Evolutionary conservation across 2,797 vertebrate genomes (phyloP), one percentile per base, ranked within the genome.

Genomic region (Squalus acanthias): DNA sequence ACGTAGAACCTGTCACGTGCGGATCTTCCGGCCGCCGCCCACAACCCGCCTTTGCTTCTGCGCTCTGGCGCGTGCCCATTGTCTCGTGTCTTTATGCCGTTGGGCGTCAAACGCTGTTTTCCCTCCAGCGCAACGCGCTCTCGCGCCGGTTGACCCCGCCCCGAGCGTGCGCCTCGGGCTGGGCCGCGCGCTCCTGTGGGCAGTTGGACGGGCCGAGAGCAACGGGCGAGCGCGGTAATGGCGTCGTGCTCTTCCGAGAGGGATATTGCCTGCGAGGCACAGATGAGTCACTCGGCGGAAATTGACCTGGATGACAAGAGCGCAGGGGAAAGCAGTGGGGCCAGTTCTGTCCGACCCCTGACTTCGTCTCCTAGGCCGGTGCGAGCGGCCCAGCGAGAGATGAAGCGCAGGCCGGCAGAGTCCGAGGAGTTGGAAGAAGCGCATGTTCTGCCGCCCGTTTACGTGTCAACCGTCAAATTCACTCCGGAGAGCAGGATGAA

Each of bases 401-500:
- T 91, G 29, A 96, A 96, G 1, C 39, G 96, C 67, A 63, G 96
- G 79, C 96, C 96, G 96, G 96, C 46, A 24, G 69, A 95, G 26
- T 88, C 87, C 3, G 87, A 22, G 63, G 76, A 60, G 39, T 96
- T 91, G 24, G 96, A 91, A 95, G 96, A 97, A 79, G 97, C 97
- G n/a, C 97, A 94, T 70, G 97, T 97, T 0, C 95, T 98, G 97
- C 98, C 98, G 0, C 91, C 94, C 0, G 93, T 97, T 57, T 97
- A 96, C 53, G 69, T 87, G 72, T 97, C 97, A 0, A 96, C 97
- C 22, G 96, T 97, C 96, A 39, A 96, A 17, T 96, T 97, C 97
- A 96, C 96, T 57, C 97, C 97, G 39, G 95, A 96, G 6, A 97
- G 97, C 96, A 97, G 96, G 96, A 97, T 97, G 97, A 97, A 96